Base-by-base conservation (phyloP, 1,140 invertebrate species). In the Drosophila orosa region DNA sequence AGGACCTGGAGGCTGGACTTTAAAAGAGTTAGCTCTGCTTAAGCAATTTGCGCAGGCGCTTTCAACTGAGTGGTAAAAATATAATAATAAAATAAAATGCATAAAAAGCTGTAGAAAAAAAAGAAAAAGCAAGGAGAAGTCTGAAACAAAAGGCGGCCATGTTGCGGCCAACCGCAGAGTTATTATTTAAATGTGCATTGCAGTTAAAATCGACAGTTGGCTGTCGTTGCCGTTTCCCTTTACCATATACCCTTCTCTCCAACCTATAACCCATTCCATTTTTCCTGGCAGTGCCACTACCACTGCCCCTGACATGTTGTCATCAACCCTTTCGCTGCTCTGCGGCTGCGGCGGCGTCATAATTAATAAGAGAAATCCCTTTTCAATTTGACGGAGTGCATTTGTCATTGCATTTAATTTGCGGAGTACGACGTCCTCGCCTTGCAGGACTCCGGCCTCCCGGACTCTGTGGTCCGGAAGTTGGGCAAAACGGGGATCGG, bases 401-500 rank as follows among this genome's bases (percentile, higher is more conserved):
- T 91, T 91, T 91, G 89, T 91, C 89, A 91, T 91, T 91, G 89
- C 89, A 91, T 91, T 91, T 91, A 91, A 91, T 91, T 91, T 91
- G 71, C 67, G 74, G 89, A 90, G 79, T 83, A 81, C 60, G 74
- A 59, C 56, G 50, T 25, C 39, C 22, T 39, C 15, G 48, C 35
- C 52, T 48, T 59, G 39, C 24, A 50, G 54, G 42, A 72, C 48
- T 55, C 63, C 62, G 63, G 69, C 60, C 56, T 84, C 82, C 63
- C 62, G 59, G 69, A 65, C 56, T 80, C 82, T 22, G 29, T n/a
- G 29, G 29, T n/a, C 50, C 80, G 84, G 84, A 89, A 89, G 84
- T 80, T 71, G 68, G 71, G 52, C 60, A 50, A 78, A 66, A 54
- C 67, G 79, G 68, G 74, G 62, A 62, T 73, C 65, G 27, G 37